Conservation (phyloP, 2,113 vertebrate genomes). For the Chloebia gouldiae region DNA sequence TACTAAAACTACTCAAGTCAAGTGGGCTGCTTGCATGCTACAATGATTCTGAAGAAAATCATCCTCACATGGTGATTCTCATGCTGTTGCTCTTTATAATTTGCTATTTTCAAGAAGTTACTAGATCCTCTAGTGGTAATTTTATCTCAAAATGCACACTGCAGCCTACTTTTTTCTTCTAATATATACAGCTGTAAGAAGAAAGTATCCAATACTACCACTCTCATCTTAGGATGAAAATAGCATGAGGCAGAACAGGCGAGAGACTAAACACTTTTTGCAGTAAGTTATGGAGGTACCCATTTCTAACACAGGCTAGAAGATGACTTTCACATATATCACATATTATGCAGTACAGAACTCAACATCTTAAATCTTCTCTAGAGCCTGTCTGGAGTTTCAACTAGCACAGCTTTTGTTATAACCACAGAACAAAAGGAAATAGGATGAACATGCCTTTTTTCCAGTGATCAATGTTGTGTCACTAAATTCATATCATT, state of each 20-base stretch:
- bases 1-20: neutral
- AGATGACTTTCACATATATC: neutral
- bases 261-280: neutral
- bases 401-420: neutral
- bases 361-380: neutral
- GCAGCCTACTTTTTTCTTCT: conserved; percentile 5
- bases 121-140: neutral
- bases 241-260: neutral
- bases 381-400: neutral
- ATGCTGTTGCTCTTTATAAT: neutral
- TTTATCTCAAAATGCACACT: neutral
- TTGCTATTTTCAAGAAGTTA: neutral
- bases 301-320: neutral
- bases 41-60: neutral
- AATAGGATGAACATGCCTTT: neutral
- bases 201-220: neutral
- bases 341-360: neutral
- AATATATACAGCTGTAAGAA: neutral
- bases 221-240: neutral
- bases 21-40: neutral
- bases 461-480: neutral
- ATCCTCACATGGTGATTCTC: neutral
- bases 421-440: neutral
- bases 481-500: neutral
- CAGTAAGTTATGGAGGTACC: neutral